Base-by-base conservation (phyloP, 1,140 invertebrate genomes). In the Rhynchophorus ferrugineus region DNA sequence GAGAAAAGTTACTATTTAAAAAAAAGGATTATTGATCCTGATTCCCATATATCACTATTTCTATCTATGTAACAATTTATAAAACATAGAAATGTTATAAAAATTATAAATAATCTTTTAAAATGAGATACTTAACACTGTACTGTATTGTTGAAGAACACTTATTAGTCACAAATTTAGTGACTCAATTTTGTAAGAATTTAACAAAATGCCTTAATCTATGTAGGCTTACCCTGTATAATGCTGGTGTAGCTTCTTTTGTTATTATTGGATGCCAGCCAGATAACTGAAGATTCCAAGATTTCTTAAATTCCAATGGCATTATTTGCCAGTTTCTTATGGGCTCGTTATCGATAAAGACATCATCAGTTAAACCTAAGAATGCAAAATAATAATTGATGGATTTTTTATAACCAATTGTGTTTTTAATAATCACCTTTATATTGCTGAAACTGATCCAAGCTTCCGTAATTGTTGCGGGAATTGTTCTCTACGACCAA, bases 401-500 rank as follows among this genome's bases (percentile, higher is more conserved):
- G 3, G 8, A 18, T 7, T 19, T 18, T 19, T 43, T 16, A 9
- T 43, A 21, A 43, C 5, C 11, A 19, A 19, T 13, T 8, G 14
- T 34, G 22, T 3, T 13, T n/a, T 37, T 5, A 3, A 3, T 14
- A 16, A 11, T 72, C 47, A 58, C 78, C 78, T 68, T 79, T 79
- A 20, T 61, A 61, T 50, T 78, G 70, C 24, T 71, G 61, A 52
- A 71, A 72, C 52, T 71, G 65, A 17, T 64, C 42, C 3, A 73
- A 66, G 3, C 49, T n/a, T 2, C 75, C 75, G 66, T 69, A 81
- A 62, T 81, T 81, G 13, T 75, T 72, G 33, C 79, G 60, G 0
- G 77, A 78, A 53, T 72, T 70, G 60, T 82, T 80, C 61, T 82
- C 79, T 2, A 81, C 77, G 1, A 82, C 44, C 20, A 81, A 63